Evolutionary conservation across 2,113 vertebrate species (phyloP), one percentile per base, ranked within the genome.

Genomic region (Strix aluco): DNA sequence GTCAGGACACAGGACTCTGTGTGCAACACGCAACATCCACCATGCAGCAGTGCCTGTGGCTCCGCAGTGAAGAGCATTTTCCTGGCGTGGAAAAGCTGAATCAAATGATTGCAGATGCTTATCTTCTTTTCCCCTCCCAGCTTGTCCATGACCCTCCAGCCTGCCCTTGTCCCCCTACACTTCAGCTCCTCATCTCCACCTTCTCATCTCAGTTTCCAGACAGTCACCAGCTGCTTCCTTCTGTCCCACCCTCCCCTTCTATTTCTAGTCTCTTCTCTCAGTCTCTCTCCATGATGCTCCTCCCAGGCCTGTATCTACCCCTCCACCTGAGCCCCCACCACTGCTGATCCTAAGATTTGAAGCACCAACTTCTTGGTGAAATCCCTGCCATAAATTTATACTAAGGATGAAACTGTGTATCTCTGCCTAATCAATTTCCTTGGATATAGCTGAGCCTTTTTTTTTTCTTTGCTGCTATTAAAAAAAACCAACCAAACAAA

Each of bases 171-270:
- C 29, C 10, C 52, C 3, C 59, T 59, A 46, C 34, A 22, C 42
- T 90, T 82, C 40, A 82, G 4, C 40, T 93, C 19, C 36, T 87
- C 44, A 51, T 87, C 29, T 90, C 15, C 6, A 40, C 49, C 47
- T 88, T n/a, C 38, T 92, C 74, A 40, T 93, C 92, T 92, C 94
- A 85, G 38, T 93, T 96, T 90, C 74, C 70, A 86, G 40, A n/a
- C 49, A 40, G 70, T 52, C 34, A 86, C 14, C 81, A 92, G 81
- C 71, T 86, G 66, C 44, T 94, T 92, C 66, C 61, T 75, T 90
- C 82, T 86, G 49, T 86, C 20, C 70, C 71, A 69, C 25, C 11
- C 44, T 90, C 40, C 15, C 22, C 22, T 94, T 90, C 66, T 67
- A 36, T 70, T 67, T 96, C 91, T 63, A 47, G 38, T n/a, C n/a